Base-by-base conservation (phyloP, 2,888 invertebrate genomes). In the Synergus laeviventris region DNA sequence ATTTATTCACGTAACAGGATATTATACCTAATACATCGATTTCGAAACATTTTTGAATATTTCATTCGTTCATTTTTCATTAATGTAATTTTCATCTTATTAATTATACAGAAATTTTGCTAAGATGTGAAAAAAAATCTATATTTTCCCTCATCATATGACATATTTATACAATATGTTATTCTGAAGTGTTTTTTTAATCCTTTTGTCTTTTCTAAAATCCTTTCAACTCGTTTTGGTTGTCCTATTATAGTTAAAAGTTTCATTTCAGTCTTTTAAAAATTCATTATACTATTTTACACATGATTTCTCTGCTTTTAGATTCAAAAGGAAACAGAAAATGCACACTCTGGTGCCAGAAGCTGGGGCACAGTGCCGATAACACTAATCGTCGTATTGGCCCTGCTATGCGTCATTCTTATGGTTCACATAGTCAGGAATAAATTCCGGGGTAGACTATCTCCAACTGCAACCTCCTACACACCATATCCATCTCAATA, bases 301-400 rank as follows among this genome's bases (percentile, higher is more conserved):
- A 38, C 1, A 38, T n/a, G 1, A 16, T 38, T 62, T 62, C 1
- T 74, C 12, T 59, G 74, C 18, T 56, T 74, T 14, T 45, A 78
- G 78, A 64, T 42, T 36, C n/a, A 16, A 42, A 66, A 36, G 12
- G 75, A 75, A 14, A 14, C 38, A n/a, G 75, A 78, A 49, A 70
- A 21, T 60, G n/a, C 70, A 45, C 79, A 81, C 36, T 84, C 82
- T 16, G 74, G 76, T 21, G 81, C 81, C 24, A 83, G 83, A 49
- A 87, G 87, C 54, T 90, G 90, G 90, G 89, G 88, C 62, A 86
- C 88, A 1, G 85, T 87, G 4, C 89, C 89, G 62, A 88, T 89
- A 80, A 87, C 86, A 42, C 80, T 89, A 74, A 88, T 89, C 77
- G 85, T 83, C 38, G 85, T 87, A 18, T 84, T 90, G 49, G 84